Conservation (phyloP, 2,888 invertebrate species). For the Pherbina coryleti region DNA sequence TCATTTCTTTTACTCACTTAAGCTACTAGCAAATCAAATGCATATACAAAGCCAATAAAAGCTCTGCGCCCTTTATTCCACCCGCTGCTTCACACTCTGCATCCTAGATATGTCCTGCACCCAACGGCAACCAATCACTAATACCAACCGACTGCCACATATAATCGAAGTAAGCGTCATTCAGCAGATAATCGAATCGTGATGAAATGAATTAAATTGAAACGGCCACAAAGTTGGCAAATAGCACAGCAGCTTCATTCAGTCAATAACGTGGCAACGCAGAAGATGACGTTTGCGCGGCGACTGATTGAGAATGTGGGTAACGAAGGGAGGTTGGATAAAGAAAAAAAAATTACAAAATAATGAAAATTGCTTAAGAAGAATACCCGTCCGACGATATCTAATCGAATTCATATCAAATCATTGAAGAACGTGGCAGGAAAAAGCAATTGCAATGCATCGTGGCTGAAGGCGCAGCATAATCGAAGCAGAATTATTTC, state of each 20-base stretch:
- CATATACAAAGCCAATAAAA: too few species aligned
- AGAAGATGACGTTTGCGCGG: background rate
- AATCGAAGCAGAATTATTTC: background rate
- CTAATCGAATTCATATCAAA: conserved; percentile 45
- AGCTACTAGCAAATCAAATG: too few species aligned
- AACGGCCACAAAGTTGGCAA: conserved; percentile 36
- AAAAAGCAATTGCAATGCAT: conserved; percentile 31
- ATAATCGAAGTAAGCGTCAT: conserved; percentile 47
- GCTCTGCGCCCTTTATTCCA: too few species aligned
- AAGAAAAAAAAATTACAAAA: conserved; percentile 18
- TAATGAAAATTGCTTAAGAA: conserved; percentile 39
- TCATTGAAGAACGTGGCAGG: conserved; percentile 43
- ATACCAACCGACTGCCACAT: conserved; percentile 37
- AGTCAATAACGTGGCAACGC: conserved; percentile 7
- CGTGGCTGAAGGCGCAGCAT: conserved; percentile 11
- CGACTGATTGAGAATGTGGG: background rate
- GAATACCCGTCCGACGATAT: conserved; percentile 7
- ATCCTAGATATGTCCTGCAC: background rate
- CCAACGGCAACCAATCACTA: background rate
- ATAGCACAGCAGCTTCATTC: conserved; percentile 7
- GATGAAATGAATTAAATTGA: conserved; percentile 43
- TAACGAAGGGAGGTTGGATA: background rate
- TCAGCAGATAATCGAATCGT: conserved; percentile 45
- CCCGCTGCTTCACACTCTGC: background rate
- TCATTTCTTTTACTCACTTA: too few species aligned